phyloP scores from a whole-genome alignment of 2,888 invertebrate genomes.

The Caenorhabditis sp. region DNA sequence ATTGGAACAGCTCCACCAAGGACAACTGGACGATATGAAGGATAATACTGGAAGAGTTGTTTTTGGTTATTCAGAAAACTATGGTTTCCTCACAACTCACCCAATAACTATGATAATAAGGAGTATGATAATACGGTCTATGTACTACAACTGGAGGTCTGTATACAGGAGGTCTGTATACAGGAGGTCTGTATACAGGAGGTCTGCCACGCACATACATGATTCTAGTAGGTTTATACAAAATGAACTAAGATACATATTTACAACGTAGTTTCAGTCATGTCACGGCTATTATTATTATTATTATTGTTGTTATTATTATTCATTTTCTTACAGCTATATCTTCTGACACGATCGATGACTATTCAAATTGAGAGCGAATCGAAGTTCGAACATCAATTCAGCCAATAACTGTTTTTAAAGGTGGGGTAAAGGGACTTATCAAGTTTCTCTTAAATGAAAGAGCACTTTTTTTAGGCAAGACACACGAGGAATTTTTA shows the following conservation, averaged over 20 bases:
- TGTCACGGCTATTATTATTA: not conserved
- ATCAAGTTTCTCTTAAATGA: not conserved
- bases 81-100: no score
- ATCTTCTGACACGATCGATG: conserved; percentile 41
- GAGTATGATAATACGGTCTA: no score
- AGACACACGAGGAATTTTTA: no score
- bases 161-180: no score
- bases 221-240: no score
- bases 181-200: no score
- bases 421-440: conserved; percentile 7
- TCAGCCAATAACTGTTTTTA: conserved; percentile 54
- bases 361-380: conserved; percentile 57
- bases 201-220: no score
- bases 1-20: not conserved
- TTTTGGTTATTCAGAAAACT: no score
- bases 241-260: no score
- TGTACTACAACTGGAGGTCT: no score
- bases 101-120: no score
- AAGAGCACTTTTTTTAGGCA: no score
- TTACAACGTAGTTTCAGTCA: conserved; percentile 6
- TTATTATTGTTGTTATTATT: not conserved
- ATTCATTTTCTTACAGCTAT: conserved; percentile 19
- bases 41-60: not conserved
- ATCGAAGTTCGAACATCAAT: conserved; percentile 54
- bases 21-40: not conserved